Conservation (phyloP, 2,797 vertebrate genomes). For the Simalia tracyae region DNA sequence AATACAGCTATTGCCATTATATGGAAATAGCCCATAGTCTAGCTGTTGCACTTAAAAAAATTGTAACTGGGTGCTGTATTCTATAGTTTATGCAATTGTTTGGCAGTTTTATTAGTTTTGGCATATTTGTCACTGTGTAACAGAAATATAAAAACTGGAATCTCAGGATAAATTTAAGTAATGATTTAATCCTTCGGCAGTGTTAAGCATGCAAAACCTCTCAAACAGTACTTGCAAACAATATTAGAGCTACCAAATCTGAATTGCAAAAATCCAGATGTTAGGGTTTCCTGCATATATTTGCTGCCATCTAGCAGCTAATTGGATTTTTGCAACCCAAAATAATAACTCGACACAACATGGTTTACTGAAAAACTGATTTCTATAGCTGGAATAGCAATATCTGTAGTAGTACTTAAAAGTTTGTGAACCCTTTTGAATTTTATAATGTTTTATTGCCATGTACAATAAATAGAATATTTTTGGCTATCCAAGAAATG, state of each 20-base stretch:
- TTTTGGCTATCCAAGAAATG: not conserved
- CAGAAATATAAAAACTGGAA: not conserved
- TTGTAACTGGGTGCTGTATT: not conserved
- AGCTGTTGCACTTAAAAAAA: not conserved
- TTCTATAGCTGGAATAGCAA: too few relatives aligned
- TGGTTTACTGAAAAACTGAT: too few relatives aligned
- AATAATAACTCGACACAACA: not conserved
- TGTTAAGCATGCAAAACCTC: not conserved
- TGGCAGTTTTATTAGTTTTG: not conserved
- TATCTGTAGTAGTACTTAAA: too few relatives aligned
- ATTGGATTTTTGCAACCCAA: too few relatives aligned
- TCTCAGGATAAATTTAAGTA: not conserved
- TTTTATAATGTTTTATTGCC: not conserved
- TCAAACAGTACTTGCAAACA: not conserved
- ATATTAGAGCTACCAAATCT: too few relatives aligned
- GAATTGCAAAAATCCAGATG: too few relatives aligned
- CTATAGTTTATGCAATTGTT: not conserved
- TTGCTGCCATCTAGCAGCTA: too few relatives aligned
- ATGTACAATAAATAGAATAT: not conserved
- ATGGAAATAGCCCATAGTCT: not conserved
- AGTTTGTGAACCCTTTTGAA: too few relatives aligned
- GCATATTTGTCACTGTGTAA: not conserved
- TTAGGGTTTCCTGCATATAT: too few relatives aligned
- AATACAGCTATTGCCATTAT: too few relatives aligned
- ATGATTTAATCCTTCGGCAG: not conserved